phyloP scores from a whole-genome alignment of 2,888 invertebrate genomes.

The Clitarchus hookeri region DNA sequence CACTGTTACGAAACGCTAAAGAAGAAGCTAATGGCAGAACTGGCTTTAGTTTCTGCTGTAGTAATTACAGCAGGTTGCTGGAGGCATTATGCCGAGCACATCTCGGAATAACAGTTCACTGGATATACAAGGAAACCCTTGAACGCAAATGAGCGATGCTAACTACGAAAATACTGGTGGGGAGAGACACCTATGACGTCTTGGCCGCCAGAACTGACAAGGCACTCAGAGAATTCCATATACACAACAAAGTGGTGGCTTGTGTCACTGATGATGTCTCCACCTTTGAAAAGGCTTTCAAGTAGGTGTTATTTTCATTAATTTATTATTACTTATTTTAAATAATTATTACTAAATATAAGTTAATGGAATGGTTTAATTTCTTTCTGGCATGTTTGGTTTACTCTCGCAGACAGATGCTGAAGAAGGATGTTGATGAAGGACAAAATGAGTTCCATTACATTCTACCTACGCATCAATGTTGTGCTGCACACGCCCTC shows the following conservation, averaged over 20 bases:
- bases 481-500: not conserved
- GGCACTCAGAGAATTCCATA: not conserved
- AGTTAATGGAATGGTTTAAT: not conserved
- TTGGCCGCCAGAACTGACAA: not conserved
- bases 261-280: not conserved
- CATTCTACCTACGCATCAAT: not conserved
- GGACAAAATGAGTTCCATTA: not conserved
- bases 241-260: not conserved
- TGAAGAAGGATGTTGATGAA: not conserved
- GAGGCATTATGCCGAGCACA: not conserved
- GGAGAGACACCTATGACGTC: not conserved
- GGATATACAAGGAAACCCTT: not conserved
- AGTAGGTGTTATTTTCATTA: not conserved
- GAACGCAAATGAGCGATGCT: not conserved
- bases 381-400: not conserved
- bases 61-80: not conserved
- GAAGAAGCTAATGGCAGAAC: not conserved
- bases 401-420: not conserved
- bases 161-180: not conserved
- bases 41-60: not conserved
- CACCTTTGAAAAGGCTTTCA: not conserved
- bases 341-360: not conserved
- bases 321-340: not conserved
- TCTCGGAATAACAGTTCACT: not conserved
- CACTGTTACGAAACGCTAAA: not conserved